These are phyloP conservation scores for Clepsis dumicolana DNA, from an alignment of 2,888 invertebrate species.

Conservation along the genomic window DNA sequence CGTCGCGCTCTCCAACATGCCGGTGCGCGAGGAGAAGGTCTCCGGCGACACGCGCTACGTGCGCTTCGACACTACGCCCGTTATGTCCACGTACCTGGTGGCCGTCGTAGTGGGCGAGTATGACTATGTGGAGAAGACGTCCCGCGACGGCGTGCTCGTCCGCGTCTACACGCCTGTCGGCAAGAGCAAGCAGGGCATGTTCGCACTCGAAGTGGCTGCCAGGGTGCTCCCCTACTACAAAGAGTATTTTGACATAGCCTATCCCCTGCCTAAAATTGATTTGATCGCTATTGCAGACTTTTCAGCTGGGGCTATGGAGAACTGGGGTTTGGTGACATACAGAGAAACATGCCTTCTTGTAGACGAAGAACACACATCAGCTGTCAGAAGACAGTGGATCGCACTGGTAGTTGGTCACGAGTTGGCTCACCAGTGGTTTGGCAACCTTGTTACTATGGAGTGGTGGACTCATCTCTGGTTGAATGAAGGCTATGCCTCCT, in stretches of 20 bases:
- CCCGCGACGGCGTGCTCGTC: conserved; percentile 93
- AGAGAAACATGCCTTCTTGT: conserved; percentile 96
- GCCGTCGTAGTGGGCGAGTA: conserved; percentile 98
- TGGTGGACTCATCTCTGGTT: conserved; percentile 99
- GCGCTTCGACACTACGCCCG: conserved; percentile 93
- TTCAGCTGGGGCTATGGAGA: conserved; percentile 98
- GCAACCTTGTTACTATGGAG: conserved; percentile 98
- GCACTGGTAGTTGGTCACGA: conserved; percentile 97
- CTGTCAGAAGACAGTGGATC: conserved; percentile 93
- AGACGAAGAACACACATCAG: conserved; percentile 95
- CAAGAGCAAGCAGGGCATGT: conserved; percentile 96
- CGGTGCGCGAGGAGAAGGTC: conserved; percentile 82
- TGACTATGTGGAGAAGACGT: conserved; percentile 95
- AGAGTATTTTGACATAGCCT: conserved; percentile 97
- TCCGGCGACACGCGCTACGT: conserved; percentile 84
- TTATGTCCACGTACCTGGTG: conserved; percentile 98
- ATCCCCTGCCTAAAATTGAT: conserved; percentile 98
- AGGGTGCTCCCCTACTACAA: conserved; percentile 97
- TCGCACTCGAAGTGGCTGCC: conserved; percentile 96
- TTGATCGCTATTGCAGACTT: conserved; percentile 98
- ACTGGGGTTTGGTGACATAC: conserved; percentile 98
- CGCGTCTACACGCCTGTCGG: conserved; percentile 95
- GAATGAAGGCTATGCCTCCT: conserved; percentile 98
- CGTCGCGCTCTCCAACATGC: conserved; percentile 98
- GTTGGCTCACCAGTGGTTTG: conserved; percentile 99